These are phyloP conservation scores for Diploscapter pachys DNA, from an alignment of 1,140 invertebrate species.

Conservation along the genomic window DNA sequence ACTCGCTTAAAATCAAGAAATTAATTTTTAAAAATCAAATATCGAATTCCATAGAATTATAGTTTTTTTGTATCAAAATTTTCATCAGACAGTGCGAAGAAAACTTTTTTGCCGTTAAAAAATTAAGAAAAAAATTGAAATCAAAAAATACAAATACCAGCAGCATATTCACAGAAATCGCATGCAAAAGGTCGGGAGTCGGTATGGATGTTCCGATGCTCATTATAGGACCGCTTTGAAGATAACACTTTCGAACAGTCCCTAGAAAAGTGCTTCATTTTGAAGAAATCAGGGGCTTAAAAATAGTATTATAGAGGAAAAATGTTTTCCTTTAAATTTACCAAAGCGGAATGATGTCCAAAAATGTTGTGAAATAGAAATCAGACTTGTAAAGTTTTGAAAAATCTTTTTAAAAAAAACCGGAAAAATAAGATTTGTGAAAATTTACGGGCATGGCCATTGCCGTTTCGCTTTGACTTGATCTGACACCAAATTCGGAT, in stretches of 20 bases:
- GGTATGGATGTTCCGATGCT: slow-evolving; percentile 54
- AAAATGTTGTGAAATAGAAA: too few species aligned
- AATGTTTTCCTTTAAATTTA: too few species aligned
- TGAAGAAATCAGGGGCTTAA: too few species aligned
- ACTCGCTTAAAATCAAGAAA: slow-evolving; percentile 47
- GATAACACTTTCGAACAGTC: slow-evolving; percentile 48
- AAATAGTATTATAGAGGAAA: too few species aligned
- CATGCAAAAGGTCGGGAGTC: slow-evolving; percentile 50
- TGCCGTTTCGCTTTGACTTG: too few species aligned
- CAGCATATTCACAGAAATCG: slow-evolving; percentile 55
- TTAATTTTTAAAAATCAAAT: slow-evolving; percentile 6
- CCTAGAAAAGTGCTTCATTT: slow-evolving; percentile 4
- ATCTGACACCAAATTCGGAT: too few species aligned
- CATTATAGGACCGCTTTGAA: slow-evolving; percentile 54
- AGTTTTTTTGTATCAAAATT: background rate
- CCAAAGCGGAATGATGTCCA: too few species aligned
- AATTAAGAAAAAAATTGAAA: too few species aligned
- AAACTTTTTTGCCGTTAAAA: background rate
- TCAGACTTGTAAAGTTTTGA: too few species aligned
- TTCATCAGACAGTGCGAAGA: background rate
- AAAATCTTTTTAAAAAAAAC: too few species aligned
- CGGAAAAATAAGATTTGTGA: too few species aligned
- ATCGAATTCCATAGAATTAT: slow-evolving; percentile 26
- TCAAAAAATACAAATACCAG: slow-evolving; percentile 34
- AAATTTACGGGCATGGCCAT: too few species aligned